A percentile compares a stretch with the other conserved stretches of the same genome.
These are phyloP conservation scores for Ophraella communa DNA, from an alignment of 2,888 invertebrate species.

Conservation along the genomic window DNA sequence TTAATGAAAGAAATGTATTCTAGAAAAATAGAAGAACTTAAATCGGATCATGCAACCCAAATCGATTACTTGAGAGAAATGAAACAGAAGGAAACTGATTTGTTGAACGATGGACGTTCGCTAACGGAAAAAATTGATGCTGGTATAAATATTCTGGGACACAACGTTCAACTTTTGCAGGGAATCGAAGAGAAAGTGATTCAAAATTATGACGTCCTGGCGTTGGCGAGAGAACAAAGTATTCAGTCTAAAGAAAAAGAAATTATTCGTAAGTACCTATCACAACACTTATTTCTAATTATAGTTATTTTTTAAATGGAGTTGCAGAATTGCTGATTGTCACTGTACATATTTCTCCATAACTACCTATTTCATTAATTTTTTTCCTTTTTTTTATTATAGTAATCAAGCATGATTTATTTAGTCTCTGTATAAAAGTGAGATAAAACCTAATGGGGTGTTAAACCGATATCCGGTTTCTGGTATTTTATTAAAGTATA, in stretches of 20 bases:
- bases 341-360: too few relatives aligned
- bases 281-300: background rate
- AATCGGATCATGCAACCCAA: slow-evolving; percentile 62
- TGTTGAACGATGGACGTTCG: slow-evolving; percentile 62
- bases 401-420: too few relatives aligned
- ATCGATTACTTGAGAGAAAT: slow-evolving; percentile 68
- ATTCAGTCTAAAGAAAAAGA: slow-evolving; percentile 65
- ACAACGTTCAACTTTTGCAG: slow-evolving; percentile 61
- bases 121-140: slow-evolving; percentile 64
- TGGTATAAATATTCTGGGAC: slow-evolving; percentile 61
- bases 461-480: too few relatives aligned
- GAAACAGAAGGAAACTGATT: slow-evolving; percentile 62
- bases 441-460: too few relatives aligned
- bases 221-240: slow-evolving; percentile 61
- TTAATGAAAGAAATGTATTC: slow-evolving; percentile 65
- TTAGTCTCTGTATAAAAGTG: too few relatives aligned
- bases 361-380: too few relatives aligned
- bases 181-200: slow-evolving; percentile 63
- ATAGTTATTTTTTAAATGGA: too few relatives aligned
- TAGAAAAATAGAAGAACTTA: slow-evolving; percentile 62
- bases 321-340: too few relatives aligned
- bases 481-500: too few relatives aligned
- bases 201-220: slow-evolving; percentile 59
- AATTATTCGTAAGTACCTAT: slow-evolving; percentile 60
- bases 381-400: too few relatives aligned